phyloP scores from a whole-genome alignment of 2,888 invertebrate species.

The Trachelus iudaicus region DNA sequence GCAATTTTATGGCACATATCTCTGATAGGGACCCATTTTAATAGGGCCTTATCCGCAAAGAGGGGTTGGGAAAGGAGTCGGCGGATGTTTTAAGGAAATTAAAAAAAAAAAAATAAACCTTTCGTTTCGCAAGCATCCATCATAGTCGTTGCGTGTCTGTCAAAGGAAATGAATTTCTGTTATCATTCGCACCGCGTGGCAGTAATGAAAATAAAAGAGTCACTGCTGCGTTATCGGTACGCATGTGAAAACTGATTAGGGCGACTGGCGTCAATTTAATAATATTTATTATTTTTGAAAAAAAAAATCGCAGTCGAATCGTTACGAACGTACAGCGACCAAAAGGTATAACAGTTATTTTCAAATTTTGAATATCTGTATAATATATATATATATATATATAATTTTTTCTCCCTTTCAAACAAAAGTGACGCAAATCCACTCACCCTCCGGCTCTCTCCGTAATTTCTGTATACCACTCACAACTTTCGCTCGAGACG shows the following conservation, averaged over 20 bases:
- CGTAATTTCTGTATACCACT: not conserved
- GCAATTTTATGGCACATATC: slow-evolving; percentile 53
- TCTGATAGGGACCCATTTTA: slow-evolving; percentile 7
- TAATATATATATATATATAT: not conserved
- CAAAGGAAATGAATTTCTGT: not conserved
- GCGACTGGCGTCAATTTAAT: not conserved
- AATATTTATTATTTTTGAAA: not conserved
- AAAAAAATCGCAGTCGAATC: not conserved
- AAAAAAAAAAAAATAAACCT: not conserved
- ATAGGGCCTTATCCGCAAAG: not conserved
- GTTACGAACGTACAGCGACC: not conserved
- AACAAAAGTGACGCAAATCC: not conserved
- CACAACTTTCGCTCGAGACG: not conserved
- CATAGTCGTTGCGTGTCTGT: not conserved
- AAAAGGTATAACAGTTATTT: not conserved
- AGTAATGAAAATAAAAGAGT: not conserved
- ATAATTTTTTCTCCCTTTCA: not conserved
- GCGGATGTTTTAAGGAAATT: not conserved
- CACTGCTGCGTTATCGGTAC: not conserved
- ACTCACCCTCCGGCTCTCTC: not conserved
- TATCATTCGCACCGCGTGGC: not conserved
- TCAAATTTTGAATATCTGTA: not conserved
- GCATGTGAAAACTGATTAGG: not conserved
- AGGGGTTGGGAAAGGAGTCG: not conserved
- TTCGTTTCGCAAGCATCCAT: not conserved